Evolutionary conservation across 2,888 invertebrate species (phyloP).

Genomic region (Drosophila subquinaria): DNA sequence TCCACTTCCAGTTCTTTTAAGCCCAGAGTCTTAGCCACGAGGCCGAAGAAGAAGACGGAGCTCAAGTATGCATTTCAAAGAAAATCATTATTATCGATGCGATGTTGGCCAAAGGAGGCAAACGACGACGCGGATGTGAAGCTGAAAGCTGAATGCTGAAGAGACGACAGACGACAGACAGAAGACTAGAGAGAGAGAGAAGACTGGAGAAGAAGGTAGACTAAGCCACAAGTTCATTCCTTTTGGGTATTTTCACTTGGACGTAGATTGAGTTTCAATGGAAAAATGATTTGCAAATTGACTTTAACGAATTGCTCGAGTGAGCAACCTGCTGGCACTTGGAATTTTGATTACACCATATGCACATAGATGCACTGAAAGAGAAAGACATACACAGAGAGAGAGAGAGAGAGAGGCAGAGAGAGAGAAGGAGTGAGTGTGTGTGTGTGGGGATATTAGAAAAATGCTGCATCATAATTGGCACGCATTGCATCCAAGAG

Average conservation of each 20-base stretch:
- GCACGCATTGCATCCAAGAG: slow-evolving; percentile 61
- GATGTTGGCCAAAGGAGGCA: slow-evolving; percentile 44
- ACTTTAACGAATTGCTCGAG: slow-evolving; percentile 83
- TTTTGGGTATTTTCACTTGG: slow-evolving; percentile 79
- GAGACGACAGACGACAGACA: slow-evolving; percentile 32
- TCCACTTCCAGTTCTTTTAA: slow-evolving; percentile 19
- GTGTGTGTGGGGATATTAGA: slow-evolving; percentile 36
- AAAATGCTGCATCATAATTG: slow-evolving; percentile 63
- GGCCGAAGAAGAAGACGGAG: slow-evolving; percentile 15
- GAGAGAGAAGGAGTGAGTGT: background rate
- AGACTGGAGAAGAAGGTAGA: slow-evolving; percentile 6
- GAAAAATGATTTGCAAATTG: slow-evolving; percentile 84
- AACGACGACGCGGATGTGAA: slow-evolving; percentile 29
- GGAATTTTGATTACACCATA: slow-evolving; percentile 79
- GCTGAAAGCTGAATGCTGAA: slow-evolving; percentile 20
- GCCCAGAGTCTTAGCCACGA: slow-evolving; percentile 38
- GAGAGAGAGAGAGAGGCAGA: background rate
- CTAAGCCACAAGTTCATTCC: slow-evolving; percentile 48
- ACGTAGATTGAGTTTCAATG: slow-evolving; percentile 83
- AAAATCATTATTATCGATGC: slow-evolving; percentile 82
- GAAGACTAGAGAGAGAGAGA: slow-evolving; percentile 13
- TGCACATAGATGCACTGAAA: slow-evolving; percentile 23
- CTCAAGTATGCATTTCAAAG: slow-evolving; percentile 80
- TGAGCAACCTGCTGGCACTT: slow-evolving; percentile 68
- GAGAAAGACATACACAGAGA: slow-evolving; percentile 5